Conservation (phyloP, 2,888 invertebrate genomes). For the Rhorus exstirpatorius region DNA sequence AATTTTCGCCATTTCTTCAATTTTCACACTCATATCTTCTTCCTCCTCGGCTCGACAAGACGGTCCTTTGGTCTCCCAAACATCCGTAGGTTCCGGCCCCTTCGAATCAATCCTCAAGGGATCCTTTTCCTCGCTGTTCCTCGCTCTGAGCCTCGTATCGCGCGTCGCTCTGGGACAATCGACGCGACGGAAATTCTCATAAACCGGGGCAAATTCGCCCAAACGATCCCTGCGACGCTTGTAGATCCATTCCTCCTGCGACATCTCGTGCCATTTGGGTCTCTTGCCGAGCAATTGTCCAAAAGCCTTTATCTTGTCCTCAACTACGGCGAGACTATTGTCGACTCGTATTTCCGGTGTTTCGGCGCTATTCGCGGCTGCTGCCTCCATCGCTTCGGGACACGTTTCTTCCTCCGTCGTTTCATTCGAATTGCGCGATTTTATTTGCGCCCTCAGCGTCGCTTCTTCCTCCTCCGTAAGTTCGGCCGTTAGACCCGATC, state of each 20-base stretch:
- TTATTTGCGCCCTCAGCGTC: constrained; percentile 73
- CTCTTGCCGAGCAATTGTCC: constrained; percentile 84
- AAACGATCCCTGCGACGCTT: constrained; percentile 91
- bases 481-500: constrained; percentile 91
- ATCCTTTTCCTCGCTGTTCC: constrained; percentile 60
- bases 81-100: constrained; percentile 71
- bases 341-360: constrained; percentile 70
- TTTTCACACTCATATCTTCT: neutral
- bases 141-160: constrained; percentile 53
- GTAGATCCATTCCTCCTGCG: constrained; percentile 92
- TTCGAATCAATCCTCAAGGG: constrained; percentile 58
- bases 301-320: constrained; percentile 82
- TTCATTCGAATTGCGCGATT: constrained; percentile 45
- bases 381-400: constrained; percentile 60
- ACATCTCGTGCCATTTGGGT: constrained; percentile 88
- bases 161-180: constrained; percentile 67
- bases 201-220: constrained; percentile 92
- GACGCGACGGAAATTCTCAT: constrained; percentile 78
- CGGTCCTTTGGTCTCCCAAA: constrained; percentile 66
- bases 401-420: constrained; percentile 62
- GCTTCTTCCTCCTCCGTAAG: constrained; percentile 81
- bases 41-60: neutral
- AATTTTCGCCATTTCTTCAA: neutral
- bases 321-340: constrained; percentile 77
- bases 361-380: constrained; percentile 15